Base-by-base conservation (phyloP, 1,140 invertebrate species). In the Thereuonema tuberculata region DNA sequence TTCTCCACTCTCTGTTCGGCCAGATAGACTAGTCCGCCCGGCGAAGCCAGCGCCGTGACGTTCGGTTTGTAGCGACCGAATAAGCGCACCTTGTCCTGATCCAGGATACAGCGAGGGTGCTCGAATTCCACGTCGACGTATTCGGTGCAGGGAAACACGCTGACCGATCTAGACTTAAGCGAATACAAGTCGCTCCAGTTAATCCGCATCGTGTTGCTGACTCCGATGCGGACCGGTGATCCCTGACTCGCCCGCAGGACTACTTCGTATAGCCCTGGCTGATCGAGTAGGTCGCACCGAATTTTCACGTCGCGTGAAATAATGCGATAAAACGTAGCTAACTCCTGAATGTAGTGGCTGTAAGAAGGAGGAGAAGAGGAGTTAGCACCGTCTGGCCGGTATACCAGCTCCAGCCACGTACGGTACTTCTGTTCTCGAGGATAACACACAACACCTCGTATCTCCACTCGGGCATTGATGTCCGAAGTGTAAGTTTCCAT, bases 81-180 rank as follows among this genome's bases (percentile, higher is more conserved):
- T 5, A 67, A 56, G 14, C 66, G 61, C 20, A 67, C 59, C 43
- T 60, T 47, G 52, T 67, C 66, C 3, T 62, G 53, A n/a, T 61
- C 59, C 1, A 60, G 43, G 23, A 62, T 62, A 37, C 66, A 67
- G n/a, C 58, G 21, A 1, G 66, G 66, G 23, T 65, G 63, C 15
- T 61, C 56, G 26, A 64, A 65, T 20, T 59, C 57, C 1, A 67
- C 60, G 15, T 48, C 56, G 9, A 67, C n/a, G 24, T 57, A 62
- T 31, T 17, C 23, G 5, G 3, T 25, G 21, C 57, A 58, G 2
- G 57, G 57, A 49, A 58, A 58, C 3, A 48, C 47, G 29, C 2
- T 48, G 2, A 26, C 2, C 2, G 14, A 2, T 20, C 2, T 5
- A 12, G 29, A 5, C 5, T 14, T 5, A 26, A 58, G 21, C n/a